Evolutionary conservation across 64 coral and sea anemone genomes (phyloP).

Genomic region (Trachythela sp.): DNA sequence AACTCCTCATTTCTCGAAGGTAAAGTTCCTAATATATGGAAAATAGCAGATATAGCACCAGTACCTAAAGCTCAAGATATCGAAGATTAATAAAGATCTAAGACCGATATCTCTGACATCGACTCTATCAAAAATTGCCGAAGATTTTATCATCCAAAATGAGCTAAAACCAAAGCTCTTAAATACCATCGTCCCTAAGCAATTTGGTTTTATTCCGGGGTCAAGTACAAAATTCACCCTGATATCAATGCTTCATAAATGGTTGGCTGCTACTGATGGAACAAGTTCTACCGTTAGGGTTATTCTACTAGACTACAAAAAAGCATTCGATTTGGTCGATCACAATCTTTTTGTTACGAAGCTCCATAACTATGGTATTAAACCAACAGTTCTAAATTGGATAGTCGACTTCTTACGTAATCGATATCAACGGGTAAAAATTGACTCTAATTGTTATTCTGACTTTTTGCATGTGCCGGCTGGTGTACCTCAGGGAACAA

Average conservation of each 20-base stretch:
- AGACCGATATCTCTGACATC: slow-evolving; percentile 5
- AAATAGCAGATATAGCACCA: slow-evolving; percentile 3
- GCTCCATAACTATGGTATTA: too few species aligned
- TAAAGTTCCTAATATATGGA: slow-evolving; percentile 9
- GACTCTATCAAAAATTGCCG: background rate
- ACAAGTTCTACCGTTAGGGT: too few species aligned
- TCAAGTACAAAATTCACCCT: background rate
- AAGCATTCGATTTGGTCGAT: too few species aligned
- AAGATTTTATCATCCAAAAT: background rate
- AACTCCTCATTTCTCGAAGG: background rate
- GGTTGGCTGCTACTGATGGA: slow-evolving; percentile 4
- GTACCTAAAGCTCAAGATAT: background rate
- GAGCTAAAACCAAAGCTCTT: background rate
- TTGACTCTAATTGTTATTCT: too few species aligned
- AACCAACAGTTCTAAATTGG: too few species aligned
- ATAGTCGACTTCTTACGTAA: too few species aligned
- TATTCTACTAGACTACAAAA: too few species aligned
- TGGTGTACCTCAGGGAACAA: too few species aligned
- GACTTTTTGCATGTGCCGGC: too few species aligned
- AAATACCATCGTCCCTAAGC: background rate
- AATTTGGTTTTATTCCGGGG: background rate
- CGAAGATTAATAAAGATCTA: background rate
- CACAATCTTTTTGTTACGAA: too few species aligned
- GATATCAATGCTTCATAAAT: background rate
- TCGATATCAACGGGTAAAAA: too few species aligned